Evolutionary conservation across 2,888 invertebrate species (phyloP).

Genomic region (Cyrtodaria siliqua): DNA sequence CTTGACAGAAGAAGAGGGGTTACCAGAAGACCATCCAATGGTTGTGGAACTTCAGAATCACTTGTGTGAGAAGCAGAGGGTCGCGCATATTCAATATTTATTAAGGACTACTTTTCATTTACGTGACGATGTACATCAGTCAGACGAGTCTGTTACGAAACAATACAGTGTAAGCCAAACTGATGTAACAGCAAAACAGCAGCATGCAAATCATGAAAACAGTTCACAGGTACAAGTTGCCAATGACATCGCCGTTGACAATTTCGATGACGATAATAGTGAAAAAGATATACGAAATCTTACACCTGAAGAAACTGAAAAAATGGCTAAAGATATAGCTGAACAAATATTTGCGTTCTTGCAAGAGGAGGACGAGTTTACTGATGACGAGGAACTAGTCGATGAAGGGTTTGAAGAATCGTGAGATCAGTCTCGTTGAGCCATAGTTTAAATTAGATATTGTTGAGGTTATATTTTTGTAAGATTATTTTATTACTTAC

Average conservation of each 20-base stretch:
- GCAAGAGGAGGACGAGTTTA: background rate
- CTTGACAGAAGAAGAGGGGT: conserved; percentile 72
- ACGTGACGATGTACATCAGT: background rate
- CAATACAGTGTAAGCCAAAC: too few species aligned
- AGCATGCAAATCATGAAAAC: too few species aligned
- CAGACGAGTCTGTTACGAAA: background rate
- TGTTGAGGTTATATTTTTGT: background rate
- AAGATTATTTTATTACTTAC: background rate
- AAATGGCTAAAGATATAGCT: background rate
- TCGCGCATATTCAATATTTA: conserved; percentile 1
- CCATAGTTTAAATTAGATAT: background rate
- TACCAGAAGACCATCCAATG: conserved; percentile 70
- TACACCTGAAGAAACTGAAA: too few species aligned
- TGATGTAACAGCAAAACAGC: too few species aligned
- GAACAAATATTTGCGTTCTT: conserved; percentile 2
- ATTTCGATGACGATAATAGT: too few species aligned
- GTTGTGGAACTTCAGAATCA: conserved; percentile 72
- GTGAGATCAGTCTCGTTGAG: background rate
- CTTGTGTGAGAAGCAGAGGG: conserved; percentile 58
- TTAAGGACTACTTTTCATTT: conserved; percentile 1
- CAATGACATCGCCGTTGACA: too few species aligned
- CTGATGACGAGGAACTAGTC: background rate
- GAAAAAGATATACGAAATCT: too few species aligned
- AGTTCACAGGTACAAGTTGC: too few species aligned
- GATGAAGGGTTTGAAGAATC: conserved; percentile 6